Evolutionary conservation across 2,888 invertebrate species (phyloP), one percentile per base, ranked within the genome.

Genomic region (Scrobipalpa costella): DNA sequence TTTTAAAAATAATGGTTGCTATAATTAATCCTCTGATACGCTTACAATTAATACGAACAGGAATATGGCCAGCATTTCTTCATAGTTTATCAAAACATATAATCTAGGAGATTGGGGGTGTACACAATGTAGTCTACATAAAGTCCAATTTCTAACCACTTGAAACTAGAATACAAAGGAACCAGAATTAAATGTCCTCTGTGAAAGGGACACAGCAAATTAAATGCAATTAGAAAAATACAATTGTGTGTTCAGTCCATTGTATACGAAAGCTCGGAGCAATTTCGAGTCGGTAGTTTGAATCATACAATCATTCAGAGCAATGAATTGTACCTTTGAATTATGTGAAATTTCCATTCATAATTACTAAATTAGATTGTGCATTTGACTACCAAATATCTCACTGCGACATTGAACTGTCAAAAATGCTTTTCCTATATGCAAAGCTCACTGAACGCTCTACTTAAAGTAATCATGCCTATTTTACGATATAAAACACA

Each of bases 131-230:
- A 13, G 11, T 19, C 58, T 21, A 58, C n/a, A 58, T 44, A 59
- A 17, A 38, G 44, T 44, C 55, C 34, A 34, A 55, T 55, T 55
- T 55, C 34, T 34, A 55, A 55, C 55, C 55, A 27, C 34, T 55
- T 55, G n/a, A 55, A 55, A 44, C 44, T 27, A 33, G 27, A 21
- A 44, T 44, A 44, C 44, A 21, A 59, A 47, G 44, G 9, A 21
- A 21, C 9, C 9, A n/a, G 59, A 47, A 59, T 47, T 47, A 72
- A 75, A 69, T 64, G 67, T 65, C 63, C 67, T 62, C 71, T 73
- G 72, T 76, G 74, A 79, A 81, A 75, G 73, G 75, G 77, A 78
- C 78, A 77, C 72, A 70, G 74, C 70, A 80, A 84, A 84, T 85
- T 84, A 84, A 79, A 81, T 75, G 67, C 75, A 77, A 81, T 83